These are phyloP conservation scores for Antheraea assamensis DNA, from an alignment of 2,888 invertebrate genomes.

Conservation along the genomic window DNA sequence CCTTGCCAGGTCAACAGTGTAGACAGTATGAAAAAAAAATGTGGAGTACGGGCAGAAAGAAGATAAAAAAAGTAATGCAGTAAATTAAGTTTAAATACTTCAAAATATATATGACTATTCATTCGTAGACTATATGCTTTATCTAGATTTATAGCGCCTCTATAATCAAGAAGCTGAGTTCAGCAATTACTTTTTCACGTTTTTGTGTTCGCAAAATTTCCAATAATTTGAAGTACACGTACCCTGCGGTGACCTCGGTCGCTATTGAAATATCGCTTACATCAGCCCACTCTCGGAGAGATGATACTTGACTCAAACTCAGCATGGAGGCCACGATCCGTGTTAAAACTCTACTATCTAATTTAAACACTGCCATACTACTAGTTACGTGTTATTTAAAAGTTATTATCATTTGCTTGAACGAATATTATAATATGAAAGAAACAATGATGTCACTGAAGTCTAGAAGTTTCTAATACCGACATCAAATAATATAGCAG, in stretches of 20 bases:
- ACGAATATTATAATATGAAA: too few species aligned
- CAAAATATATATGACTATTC: neutral
- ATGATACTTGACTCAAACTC: conserved; percentile 56
- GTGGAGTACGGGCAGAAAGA: too few species aligned
- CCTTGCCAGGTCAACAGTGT: too few species aligned
- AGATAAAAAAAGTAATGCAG: too few species aligned
- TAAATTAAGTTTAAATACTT: neutral
- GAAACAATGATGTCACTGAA: neutral
- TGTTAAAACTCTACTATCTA: conserved; percentile 6
- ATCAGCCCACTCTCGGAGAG: conserved; percentile 39
- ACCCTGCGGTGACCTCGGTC: conserved; percentile 42
- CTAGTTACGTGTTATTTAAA: neutral
- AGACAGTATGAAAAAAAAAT: too few species aligned
- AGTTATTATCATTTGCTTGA: neutral
- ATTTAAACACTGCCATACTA: neutral
- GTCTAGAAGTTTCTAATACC: neutral
- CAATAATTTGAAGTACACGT: conserved; percentile 59
- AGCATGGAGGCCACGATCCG: conserved; percentile 34
- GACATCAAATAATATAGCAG: neutral
- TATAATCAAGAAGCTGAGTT: neutral
- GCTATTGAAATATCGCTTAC: conserved; percentile 68
- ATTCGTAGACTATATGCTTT: neutral
- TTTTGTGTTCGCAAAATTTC: conserved; percentile 44
- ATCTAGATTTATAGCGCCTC: too few species aligned
- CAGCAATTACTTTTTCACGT: neutral